Percentiles rank a stretch among this genome's conserved stretches.
Evolutionary conservation across 2,888 invertebrate species (phyloP).

Genomic region (Unio pictorum): DNA sequence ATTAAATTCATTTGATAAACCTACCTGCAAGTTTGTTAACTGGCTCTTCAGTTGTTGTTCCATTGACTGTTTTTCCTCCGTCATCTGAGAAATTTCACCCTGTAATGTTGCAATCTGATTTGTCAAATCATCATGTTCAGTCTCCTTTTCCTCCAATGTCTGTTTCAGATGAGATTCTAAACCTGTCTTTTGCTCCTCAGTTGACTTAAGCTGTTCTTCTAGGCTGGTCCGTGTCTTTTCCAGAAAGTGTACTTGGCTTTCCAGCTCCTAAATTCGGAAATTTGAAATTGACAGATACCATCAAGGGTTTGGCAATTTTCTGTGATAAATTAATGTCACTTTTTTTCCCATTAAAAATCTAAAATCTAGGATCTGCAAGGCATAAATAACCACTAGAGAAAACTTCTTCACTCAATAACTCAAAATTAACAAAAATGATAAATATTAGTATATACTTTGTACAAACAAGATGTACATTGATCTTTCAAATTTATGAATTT

Average conservation of each 20-base stretch:
- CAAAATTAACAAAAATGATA: no score
- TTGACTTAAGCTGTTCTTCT: constrained; percentile 40
- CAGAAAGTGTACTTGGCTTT: constrained; percentile 63
- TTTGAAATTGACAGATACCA: no score
- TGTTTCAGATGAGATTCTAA: constrained; percentile 17
- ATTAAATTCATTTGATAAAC: neutral
- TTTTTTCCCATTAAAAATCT: no score
- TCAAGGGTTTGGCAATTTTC: no score
- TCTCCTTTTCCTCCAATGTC: constrained; percentile 27
- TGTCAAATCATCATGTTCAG: constrained; percentile 36
- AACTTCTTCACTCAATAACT: no score
- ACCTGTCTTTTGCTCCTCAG: constrained; percentile 28
- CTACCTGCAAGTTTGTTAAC: constrained; percentile 42
- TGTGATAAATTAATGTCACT: no score
- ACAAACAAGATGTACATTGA: no score
- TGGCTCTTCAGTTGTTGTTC: constrained; percentile 38
- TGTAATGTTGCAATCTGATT: constrained; percentile 39
- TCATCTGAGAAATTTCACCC: constrained; percentile 38
- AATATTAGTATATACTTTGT: no score
- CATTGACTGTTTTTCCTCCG: constrained; percentile 32
- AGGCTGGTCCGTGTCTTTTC: constrained; percentile 55
- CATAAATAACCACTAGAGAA: no score
- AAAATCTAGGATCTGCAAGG: no score
- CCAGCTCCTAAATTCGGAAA: constrained; percentile 57
- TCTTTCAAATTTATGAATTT: no score